These are phyloP conservation scores for Oncorhynchus mykiss DNA, from an alignment of 2,113 vertebrate genomes.

Conservation along the genomic window DNA sequence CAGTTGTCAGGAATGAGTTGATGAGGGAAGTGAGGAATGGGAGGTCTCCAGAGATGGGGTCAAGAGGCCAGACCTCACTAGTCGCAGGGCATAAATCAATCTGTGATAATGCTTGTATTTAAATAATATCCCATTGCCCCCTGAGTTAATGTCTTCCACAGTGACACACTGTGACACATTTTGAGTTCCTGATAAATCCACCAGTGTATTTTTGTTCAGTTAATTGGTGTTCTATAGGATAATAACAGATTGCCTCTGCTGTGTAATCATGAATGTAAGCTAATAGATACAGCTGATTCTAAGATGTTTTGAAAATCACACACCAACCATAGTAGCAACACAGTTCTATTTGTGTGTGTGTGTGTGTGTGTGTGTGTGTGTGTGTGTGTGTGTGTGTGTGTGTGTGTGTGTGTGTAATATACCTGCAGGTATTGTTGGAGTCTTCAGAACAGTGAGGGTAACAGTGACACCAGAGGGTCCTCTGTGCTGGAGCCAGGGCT, in stretches of 20 bases:
- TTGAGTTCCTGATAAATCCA: neutral
- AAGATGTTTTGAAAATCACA: no score
- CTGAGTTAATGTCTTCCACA: neutral
- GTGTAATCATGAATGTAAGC: neutral
- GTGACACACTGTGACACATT: neutral
- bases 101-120: no score
- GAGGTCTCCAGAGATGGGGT: no score
- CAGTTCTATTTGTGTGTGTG: neutral
- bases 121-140: no score
- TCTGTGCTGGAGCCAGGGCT: slow-evolving; percentile 69
- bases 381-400: neutral
- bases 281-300: neutral
- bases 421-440: slow-evolving; percentile 95
- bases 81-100: no score
- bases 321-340: neutral
- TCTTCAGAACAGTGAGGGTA: slow-evolving; percentile 92
- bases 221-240: slow-evolving; percentile 8
- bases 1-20: no score
- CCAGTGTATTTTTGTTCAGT: neutral
- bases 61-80: no score
- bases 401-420: neutral
- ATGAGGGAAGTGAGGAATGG: no score
- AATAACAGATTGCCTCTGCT: neutral
- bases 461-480: slow-evolving; percentile 87
- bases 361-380: neutral